These are phyloP conservation scores for Anguilla megastoma DNA, from an alignment of 2,797 vertebrate genomes.

Conservation along the genomic window DNA sequence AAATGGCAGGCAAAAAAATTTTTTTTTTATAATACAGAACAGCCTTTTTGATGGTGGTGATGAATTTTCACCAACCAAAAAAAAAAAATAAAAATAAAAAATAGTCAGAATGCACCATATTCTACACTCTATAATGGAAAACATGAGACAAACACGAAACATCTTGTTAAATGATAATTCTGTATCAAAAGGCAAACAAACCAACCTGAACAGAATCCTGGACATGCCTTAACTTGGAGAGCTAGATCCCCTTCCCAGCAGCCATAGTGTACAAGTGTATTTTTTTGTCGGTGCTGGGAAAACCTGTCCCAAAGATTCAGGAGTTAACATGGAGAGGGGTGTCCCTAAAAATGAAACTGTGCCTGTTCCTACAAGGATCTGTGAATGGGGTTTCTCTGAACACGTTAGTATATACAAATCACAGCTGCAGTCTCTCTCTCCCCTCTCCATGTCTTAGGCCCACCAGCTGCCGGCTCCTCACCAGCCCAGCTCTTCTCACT, in stretches of 20 bases:
- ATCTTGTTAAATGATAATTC: background rate
- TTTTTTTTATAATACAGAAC: background rate
- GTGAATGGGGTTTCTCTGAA: slow-evolving; percentile 15
- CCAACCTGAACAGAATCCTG: background rate
- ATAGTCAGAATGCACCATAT: background rate
- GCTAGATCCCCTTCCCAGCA: background rate
- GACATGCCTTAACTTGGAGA: background rate
- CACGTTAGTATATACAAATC: slow-evolving; percentile 1
- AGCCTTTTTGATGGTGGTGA: background rate
- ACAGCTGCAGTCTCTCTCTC: slow-evolving; percentile 10
- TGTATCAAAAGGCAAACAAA: background rate
- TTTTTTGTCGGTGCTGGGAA: background rate
- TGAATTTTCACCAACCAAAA: background rate
- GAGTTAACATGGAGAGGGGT: background rate
- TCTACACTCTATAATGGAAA: too few relatives aligned
- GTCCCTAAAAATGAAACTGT: background rate
- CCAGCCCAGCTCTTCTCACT: slow-evolving; percentile 58
- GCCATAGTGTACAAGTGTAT: background rate
- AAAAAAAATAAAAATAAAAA: slow-evolving; percentile 17
- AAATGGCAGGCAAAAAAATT: background rate
- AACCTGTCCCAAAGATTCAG: background rate
- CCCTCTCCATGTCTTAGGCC: slow-evolving; percentile 33
- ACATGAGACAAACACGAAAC: background rate
- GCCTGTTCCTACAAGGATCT: slow-evolving; percentile 31
- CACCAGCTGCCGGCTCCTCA: slow-evolving; percentile 53